Percentiles rank a stretch among this genome's conserved stretches.
Evolutionary conservation across 2,113 vertebrate genomes (phyloP).

Genomic region (Ranitomeya imitator): DNA sequence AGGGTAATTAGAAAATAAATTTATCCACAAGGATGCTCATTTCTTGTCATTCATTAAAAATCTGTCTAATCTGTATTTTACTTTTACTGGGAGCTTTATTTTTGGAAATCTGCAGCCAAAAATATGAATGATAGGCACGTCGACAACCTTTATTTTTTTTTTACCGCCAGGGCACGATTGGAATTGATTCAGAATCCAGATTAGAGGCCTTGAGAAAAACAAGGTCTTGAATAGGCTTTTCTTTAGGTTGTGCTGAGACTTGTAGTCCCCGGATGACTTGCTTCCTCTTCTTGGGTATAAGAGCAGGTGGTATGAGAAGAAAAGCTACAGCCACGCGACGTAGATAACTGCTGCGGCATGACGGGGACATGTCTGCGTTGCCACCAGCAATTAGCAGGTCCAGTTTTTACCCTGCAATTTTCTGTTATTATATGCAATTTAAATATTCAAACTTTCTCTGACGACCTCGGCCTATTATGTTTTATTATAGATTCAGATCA

Average conservation of each 20-base stretch:
- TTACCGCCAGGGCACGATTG: not conserved
- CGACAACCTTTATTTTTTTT: no score
- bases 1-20: no score
- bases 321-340: not conserved
- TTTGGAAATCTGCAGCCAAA: no score
- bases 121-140: no score
- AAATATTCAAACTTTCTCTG: constrained; percentile 80
- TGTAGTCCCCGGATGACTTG: not conserved
- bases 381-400: constrained; percentile 67
- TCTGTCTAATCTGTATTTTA: no score
- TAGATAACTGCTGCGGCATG: not conserved
- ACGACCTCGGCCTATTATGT: constrained; percentile 78
- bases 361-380: constrained; percentile 15
- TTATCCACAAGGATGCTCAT: no score
- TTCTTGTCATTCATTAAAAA: no score
- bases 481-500: constrained; percentile 87
- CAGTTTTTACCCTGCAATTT: constrained; percentile 79
- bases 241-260: not conserved
- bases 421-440: constrained; percentile 80
- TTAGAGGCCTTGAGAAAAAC: not conserved
- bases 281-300: not conserved
- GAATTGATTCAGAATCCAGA: not conserved
- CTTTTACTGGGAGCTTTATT: no score
- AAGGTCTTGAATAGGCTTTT: not conserved
- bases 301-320: not conserved